A percentile compares a stretch with the other conserved stretches of the same genome.
These are phyloP conservation scores for Esox masquinongy DNA, from an alignment of 2,797 vertebrate species.

Conservation along the genomic window DNA sequence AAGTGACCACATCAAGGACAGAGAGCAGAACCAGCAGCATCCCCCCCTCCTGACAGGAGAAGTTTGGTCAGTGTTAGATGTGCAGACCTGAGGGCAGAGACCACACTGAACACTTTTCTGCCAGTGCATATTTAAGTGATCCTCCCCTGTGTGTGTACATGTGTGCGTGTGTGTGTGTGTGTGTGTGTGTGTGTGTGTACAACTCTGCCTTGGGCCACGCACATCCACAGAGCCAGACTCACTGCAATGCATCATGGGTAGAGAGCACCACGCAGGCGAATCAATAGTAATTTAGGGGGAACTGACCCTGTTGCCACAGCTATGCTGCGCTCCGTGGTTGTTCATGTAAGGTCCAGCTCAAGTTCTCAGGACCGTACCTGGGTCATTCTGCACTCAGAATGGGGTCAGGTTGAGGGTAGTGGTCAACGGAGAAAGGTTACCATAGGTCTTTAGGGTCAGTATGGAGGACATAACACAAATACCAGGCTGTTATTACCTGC, in stretches of 20 bases:
- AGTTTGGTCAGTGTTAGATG: not conserved
- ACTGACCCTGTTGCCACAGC: slow-evolving; percentile 25
- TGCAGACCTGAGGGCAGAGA: not conserved
- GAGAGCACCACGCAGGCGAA: slow-evolving; percentile 33
- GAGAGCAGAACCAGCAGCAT: not conserved
- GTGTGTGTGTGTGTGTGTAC: slow-evolving; percentile 11
- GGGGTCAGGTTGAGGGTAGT: not conserved
- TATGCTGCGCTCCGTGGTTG: slow-evolving; percentile 9
- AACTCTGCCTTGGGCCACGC: slow-evolving; percentile 35
- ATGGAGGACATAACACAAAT: not conserved
- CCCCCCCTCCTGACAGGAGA: not conserved
- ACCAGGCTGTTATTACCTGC: too few species aligned
- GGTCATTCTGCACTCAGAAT: not conserved
- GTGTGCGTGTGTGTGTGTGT: slow-evolving; percentile 5
- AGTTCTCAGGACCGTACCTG: not conserved
- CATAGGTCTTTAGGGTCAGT: not conserved
- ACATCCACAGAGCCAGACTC: slow-evolving; percentile 27
- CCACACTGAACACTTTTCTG: too few species aligned
- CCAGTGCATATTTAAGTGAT: not conserved
- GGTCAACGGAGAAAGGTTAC: not conserved
- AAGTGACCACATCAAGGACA: slow-evolving; percentile 44
- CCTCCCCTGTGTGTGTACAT: slow-evolving; percentile 13
- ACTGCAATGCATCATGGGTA: slow-evolving; percentile 40
- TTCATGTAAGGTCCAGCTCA: slow-evolving; percentile 16
- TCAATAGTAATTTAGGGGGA: slow-evolving; percentile 64